phyloP scores from a whole-genome alignment of 1,140 invertebrate genomes.

The Dryas iulia region DNA sequence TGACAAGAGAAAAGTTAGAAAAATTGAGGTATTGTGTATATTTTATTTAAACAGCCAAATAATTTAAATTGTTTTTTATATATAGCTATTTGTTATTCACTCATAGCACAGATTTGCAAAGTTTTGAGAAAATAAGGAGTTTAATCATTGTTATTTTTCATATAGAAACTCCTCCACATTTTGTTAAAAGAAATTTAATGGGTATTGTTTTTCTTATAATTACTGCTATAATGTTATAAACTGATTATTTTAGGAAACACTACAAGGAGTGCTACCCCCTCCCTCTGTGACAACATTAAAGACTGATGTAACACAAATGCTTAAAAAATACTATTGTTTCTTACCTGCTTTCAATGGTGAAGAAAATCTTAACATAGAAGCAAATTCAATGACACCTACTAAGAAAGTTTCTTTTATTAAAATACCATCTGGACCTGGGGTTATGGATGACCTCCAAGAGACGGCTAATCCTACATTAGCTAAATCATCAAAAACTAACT shows the following conservation, averaged over 20 bases:
- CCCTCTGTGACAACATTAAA: conserved; percentile 84
- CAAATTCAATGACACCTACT: conserved; percentile 58
- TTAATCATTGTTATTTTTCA: too few relatives aligned
- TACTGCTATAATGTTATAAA: too few relatives aligned
- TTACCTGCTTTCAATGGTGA: conserved; percentile 58
- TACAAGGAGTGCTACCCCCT: conserved; percentile 83
- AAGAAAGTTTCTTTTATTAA: conserved; percentile 67
- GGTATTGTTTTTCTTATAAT: too few relatives aligned
- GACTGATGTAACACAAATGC: conserved; percentile 83
- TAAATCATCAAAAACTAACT: neutral
- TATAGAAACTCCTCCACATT: too few relatives aligned
- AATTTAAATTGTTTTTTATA: too few relatives aligned
- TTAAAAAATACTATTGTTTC: conserved; percentile 74
- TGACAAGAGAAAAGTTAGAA: conserved; percentile 69
- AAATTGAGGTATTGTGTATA: conserved; percentile 61
- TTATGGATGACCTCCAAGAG: conserved; percentile 29
- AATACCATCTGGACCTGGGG: conserved; percentile 41
- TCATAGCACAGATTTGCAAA: too few relatives aligned
- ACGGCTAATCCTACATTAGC: conserved; percentile 5
- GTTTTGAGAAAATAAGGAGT: too few relatives aligned
- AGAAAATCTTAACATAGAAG: conserved; percentile 44
- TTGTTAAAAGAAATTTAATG: too few relatives aligned
- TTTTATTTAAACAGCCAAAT: too few relatives aligned
- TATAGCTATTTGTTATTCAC: too few relatives aligned
- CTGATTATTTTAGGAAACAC: conserved; percentile 54